Evolutionary conservation across 2,888 invertebrate genomes (phyloP).

Genomic region (Oasisia sp.): DNA sequence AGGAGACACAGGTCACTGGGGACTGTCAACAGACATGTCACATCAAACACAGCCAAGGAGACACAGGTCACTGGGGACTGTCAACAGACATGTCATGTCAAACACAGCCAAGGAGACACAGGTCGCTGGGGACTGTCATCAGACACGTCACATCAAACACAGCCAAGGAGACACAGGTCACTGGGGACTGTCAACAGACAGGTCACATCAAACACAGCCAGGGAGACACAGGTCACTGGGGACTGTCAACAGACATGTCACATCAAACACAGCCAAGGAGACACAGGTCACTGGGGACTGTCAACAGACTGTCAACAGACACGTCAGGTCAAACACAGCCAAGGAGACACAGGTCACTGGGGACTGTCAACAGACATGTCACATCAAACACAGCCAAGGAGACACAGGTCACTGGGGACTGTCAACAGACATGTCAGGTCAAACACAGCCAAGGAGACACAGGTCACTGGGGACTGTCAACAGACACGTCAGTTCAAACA

Average conservation of each 20-base stretch:
- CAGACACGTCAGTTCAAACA: constrained; percentile 66
- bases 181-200: constrained; percentile 72
- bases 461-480: constrained; percentile 79
- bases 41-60: constrained; percentile 83
- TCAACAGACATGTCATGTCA: not conserved
- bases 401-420: constrained; percentile 84
- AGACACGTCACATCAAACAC: constrained; percentile 70
- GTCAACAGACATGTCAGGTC: not conserved
- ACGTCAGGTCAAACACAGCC: constrained; percentile 78
- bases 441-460: constrained; percentile 89
- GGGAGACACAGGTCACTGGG: constrained; percentile 89
- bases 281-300: constrained; percentile 84
- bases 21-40: constrained; percentile 51
- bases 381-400: constrained; percentile 83
- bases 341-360: constrained; percentile 87
- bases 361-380: constrained; percentile 66
- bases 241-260: constrained; percentile 51
- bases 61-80: constrained; percentile 84
- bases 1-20: constrained; percentile 89
- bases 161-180: constrained; percentile 89
- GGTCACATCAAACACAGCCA: constrained; percentile 78
- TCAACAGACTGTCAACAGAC: too few relatives aligned
- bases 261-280: constrained; percentile 83
- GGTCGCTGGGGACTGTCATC: constrained; percentile 76
- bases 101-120: constrained; percentile 91